phyloP scores from a whole-genome alignment of 2,797 vertebrate species.

The Molothrus aeneus region DNA sequence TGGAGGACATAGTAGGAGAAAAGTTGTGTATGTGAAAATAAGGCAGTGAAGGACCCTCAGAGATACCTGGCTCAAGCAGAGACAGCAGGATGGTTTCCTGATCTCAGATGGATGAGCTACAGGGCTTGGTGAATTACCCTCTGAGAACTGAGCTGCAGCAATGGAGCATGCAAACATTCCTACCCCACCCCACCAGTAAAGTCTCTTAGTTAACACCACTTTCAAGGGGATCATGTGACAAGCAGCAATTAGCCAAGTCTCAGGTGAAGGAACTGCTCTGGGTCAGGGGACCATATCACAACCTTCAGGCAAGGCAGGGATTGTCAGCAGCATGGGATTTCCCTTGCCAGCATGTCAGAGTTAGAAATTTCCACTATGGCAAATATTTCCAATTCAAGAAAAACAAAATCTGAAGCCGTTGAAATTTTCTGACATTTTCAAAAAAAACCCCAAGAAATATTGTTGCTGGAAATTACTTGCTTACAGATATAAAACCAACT shows the following conservation, averaged over 20 bases:
- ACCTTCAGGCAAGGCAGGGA: background rate
- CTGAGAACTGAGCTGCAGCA: background rate
- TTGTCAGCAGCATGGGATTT: background rate
- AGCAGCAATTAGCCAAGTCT: background rate
- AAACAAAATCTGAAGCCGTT: background rate
- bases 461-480: background rate
- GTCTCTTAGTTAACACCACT: background rate
- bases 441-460: rapidly evolving
- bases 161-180: background rate
- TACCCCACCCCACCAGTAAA: background rate
- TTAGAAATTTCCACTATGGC: background rate
- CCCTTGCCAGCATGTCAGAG: background rate
- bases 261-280: background rate
- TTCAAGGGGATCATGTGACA: background rate
- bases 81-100: background rate
- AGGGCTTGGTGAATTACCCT: background rate
- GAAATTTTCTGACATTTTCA: background rate
- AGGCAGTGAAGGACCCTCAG: background rate
- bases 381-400: background rate
- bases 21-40: background rate
- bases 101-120: background rate
- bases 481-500: background rate
- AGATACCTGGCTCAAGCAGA: background rate
- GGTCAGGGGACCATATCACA: background rate
- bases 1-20: background rate